Percentiles rank a stretch among this genome's conserved stretches.
Evolutionary conservation across 2,113 vertebrate species (phyloP).

Genomic region (Spea multiplicata): DNA sequence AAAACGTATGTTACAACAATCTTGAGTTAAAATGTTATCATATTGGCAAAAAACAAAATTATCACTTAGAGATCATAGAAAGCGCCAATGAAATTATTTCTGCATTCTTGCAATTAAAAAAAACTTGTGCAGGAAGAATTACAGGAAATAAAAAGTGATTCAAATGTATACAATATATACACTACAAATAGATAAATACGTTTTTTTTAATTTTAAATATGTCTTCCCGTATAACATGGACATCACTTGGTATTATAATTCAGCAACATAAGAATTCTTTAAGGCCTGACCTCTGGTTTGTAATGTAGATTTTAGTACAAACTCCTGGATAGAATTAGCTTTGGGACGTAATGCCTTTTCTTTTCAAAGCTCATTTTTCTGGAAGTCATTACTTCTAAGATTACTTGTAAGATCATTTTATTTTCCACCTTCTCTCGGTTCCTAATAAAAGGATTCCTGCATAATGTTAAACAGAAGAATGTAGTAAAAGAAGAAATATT

Average conservation of each 20-base stretch:
- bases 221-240: no score
- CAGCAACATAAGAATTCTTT: neutral
- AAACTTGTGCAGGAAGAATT: no score
- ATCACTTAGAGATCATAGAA: no score
- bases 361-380: slow-evolving; percentile 4
- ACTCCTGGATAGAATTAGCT: slow-evolving; percentile 11
- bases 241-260: neutral
- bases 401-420: slow-evolving; percentile 6
- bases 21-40: no score
- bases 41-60: no score
- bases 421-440: neutral
- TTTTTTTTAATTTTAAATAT: no score
- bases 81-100: no score
- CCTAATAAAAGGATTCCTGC: slow-evolving; percentile 10
- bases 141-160: no score
- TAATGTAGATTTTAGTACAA: slow-evolving; percentile 6
- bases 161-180: no score
- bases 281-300: neutral
- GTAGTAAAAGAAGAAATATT: neutral
- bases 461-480: neutral
- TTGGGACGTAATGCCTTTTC: neutral
- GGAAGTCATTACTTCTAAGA: slow-evolving; percentile 4
- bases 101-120: no score
- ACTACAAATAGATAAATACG: no score
- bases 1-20: no score